Base-by-base conservation (phyloP, 1,140 invertebrate genomes). In the Scaptomyza hsui region DNA sequence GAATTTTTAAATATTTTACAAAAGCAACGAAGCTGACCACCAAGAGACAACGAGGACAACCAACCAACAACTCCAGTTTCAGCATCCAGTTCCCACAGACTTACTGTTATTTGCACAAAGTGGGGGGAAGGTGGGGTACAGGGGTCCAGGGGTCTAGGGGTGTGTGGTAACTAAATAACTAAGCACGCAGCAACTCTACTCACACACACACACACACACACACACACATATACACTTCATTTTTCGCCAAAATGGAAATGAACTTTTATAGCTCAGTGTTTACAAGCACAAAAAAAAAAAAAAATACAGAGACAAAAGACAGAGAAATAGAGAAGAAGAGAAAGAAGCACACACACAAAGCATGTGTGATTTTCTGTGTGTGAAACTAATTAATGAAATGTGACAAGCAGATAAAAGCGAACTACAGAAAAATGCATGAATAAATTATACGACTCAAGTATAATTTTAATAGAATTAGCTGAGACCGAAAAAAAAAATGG, bases 1-100 rank as follows among this genome's bases (percentile, higher is more conserved):
- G 82, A 88, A 88, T 89, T 89, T 82, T 88, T 78, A 88, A 88
- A 88, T 89, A 88, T 88, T 72, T 73, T 75, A 51, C 56, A 42
- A 32, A 65, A 57, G 19, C 70, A 88, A 77, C 81, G 73, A 81
- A 51, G 24, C 49, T 68, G 53, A 52, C 63, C 53, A 67, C 37
- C 24, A n/a, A n/a, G 24, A 24, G 79, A 72, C 53, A 72, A 73
- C 60, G 73, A 16, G 3, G 42, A 18, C n/a, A 15, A 1, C 12
- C 35, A 44, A 7, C 47, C 47, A 10, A 2, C 49, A 39, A 18
- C 21, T 37, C 16, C 60, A 51, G 42, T 13, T 53, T 4, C 35
- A 26, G 18, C 5, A n/a, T 42, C 13, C 35, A 39, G 51, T 15
- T 53, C 53, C 19, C 37, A 51, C 37, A 51, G 7, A 24, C 24